Conservation (phyloP, 2,113 vertebrate species). For the Podarcis raffonei region DNA sequence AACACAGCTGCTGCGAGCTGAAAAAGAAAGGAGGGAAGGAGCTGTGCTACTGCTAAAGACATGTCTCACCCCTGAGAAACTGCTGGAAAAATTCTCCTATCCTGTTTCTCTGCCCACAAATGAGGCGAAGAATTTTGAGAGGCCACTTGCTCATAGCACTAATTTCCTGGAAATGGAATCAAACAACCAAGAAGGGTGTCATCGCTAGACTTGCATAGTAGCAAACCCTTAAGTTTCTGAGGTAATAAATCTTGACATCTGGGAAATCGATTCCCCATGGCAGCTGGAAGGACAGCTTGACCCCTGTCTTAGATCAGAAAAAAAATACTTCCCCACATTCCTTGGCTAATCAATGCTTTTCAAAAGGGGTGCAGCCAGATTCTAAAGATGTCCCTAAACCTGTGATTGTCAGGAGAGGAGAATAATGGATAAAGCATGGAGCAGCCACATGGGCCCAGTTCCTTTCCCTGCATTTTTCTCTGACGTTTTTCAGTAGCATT, state of each 20-base stretch:
- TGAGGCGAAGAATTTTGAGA: too few relatives aligned
- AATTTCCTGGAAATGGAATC: not conserved
- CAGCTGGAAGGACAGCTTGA: constrained; percentile 1
- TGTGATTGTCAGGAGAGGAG: not conserved
- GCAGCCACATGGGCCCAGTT: not conserved
- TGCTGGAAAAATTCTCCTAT: too few relatives aligned
- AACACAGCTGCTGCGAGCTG: too few relatives aligned
- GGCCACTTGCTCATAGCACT: too few relatives aligned
- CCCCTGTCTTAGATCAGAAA: not conserved
- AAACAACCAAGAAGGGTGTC: not conserved
- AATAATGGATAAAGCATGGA: not conserved
- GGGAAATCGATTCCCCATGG: not conserved
- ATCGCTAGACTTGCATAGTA: not conserved
- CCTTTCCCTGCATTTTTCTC: not conserved
- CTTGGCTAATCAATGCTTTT: constrained; percentile 23
- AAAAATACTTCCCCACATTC: constrained; percentile 13
- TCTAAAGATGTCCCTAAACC: not conserved
- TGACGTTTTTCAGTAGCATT: not conserved
- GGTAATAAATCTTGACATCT: constrained; percentile 14
- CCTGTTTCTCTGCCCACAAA: too few relatives aligned
- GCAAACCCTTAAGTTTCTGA: not conserved
- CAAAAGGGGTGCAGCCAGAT: not conserved
- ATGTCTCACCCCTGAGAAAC: too few relatives aligned
- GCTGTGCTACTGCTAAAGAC: too few relatives aligned
- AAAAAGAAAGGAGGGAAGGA: too few relatives aligned